These are phyloP conservation scores for Psilanteris sp. DNA, from an alignment of 1,140 invertebrate species.

Conservation along the genomic window DNA sequence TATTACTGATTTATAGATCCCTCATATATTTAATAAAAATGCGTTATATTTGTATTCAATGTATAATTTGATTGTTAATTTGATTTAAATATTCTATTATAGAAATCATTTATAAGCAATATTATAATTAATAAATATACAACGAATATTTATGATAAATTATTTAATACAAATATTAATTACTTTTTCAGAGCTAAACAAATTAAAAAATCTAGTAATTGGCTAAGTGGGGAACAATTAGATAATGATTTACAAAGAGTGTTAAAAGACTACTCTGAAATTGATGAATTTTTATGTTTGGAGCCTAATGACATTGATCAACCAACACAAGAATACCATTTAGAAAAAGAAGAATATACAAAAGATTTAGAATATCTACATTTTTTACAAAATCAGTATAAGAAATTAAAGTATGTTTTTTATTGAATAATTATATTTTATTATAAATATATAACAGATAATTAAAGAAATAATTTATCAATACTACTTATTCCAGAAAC, in stretches of 20 bases:
- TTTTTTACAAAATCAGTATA: slow-evolving; percentile 66
- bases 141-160: too few species aligned
- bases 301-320: slow-evolving; percentile 51
- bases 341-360: slow-evolving; percentile 67
- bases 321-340: slow-evolving; percentile 48
- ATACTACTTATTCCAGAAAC: slow-evolving; percentile 64
- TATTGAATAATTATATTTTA: neutral
- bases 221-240: slow-evolving; percentile 67
- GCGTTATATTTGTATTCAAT: too few species aligned
- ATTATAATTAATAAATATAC: too few species aligned
- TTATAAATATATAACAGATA: too few species aligned
- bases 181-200: slow-evolving; percentile 49
- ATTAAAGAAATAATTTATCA: neutral
- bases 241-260: slow-evolving; percentile 67
- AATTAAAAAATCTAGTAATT: slow-evolving; percentile 64
- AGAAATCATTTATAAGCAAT: too few species aligned
- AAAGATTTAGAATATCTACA: slow-evolving; percentile 69
- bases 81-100: too few species aligned
- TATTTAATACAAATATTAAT: too few species aligned
- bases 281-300: slow-evolving; percentile 62
- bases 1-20: too few species aligned
- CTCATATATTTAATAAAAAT: too few species aligned
- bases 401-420: slow-evolving; percentile 69
- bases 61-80: too few species aligned
- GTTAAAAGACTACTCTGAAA: slow-evolving; percentile 67